Conservation (phyloP, 1,140 invertebrate species). For the Wiebesia pumilae region DNA sequence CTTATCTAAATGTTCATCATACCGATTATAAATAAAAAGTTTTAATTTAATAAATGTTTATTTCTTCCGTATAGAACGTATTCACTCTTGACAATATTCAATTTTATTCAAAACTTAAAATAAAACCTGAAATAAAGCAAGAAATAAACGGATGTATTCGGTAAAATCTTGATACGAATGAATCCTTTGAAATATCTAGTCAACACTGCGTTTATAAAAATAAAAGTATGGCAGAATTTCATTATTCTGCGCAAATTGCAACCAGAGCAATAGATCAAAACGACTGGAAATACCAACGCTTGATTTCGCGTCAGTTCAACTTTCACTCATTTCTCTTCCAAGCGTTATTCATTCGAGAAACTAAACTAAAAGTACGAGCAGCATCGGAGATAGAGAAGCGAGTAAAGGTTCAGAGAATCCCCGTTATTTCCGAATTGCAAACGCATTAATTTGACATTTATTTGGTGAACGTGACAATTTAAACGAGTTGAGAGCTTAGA, state of each 20-base stretch:
- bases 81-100: no score
- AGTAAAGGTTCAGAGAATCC: not conserved
- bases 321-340: not conserved
- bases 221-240: slow-evolving; percentile 1
- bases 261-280: not conserved
- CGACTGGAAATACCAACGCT: not conserved
- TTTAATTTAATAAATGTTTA: not conserved
- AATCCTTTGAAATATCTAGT: not conserved
- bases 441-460: slow-evolving; percentile 39
- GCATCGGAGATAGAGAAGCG: not conserved
- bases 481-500: not conserved
- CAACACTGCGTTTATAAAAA: not conserved
- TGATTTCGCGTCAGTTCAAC: slow-evolving; percentile 6
- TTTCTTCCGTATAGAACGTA: no score
- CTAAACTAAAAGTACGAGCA: not conserved
- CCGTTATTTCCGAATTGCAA: not conserved
- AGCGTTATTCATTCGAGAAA: not conserved
- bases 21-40: not conserved
- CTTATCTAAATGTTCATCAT: not conserved
- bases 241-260: not conserved
- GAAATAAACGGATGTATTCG: not conserved
- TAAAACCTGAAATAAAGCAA: not conserved
- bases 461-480: slow-evolving; percentile 18
- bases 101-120: not conserved
- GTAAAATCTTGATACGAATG: not conserved